These are phyloP conservation scores for Drosophila pruinosa DNA, from an alignment of 1,140 invertebrate genomes.

Conservation along the genomic window DNA sequence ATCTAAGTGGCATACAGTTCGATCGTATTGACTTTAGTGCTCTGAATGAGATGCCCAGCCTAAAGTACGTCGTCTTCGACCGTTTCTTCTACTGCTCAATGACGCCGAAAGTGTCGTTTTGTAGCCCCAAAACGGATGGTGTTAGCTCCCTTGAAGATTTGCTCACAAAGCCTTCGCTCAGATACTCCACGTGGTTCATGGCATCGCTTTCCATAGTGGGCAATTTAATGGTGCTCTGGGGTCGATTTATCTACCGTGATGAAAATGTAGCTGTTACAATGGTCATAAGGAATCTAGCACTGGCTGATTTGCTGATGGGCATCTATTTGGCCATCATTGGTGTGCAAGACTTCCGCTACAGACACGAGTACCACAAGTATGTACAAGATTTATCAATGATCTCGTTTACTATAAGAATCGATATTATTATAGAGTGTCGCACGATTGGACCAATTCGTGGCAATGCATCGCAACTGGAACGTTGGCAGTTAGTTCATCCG, in stretches of 20 bases:
- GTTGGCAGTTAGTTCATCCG: slow-evolving; percentile 88
- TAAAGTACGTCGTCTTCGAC: slow-evolving; percentile 87
- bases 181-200: slow-evolving; percentile 89
- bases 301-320: slow-evolving; percentile 92
- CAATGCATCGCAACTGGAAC: slow-evolving; percentile 86
- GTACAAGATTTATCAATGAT: neutral
- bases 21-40: slow-evolving; percentile 84
- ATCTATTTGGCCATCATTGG: slow-evolving; percentile 90
- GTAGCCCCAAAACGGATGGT: slow-evolving; percentile 88
- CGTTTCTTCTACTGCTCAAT: slow-evolving; percentile 89
- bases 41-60: slow-evolving; percentile 83
- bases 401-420: neutral
- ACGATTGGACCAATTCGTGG: slow-evolving; percentile 88
- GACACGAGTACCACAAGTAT: slow-evolving; percentile 86
- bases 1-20: slow-evolving; percentile 85
- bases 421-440: slow-evolving; percentile 83
- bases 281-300: slow-evolving; percentile 89
- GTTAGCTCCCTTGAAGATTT: slow-evolving; percentile 88
- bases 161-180: slow-evolving; percentile 86
- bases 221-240: slow-evolving; percentile 88
- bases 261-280: slow-evolving; percentile 86
- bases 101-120: slow-evolving; percentile 86
- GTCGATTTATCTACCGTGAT: slow-evolving; percentile 86
- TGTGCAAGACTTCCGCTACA: slow-evolving; percentile 86
- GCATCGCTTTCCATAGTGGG: slow-evolving; percentile 87